Percentiles rank a stretch among this genome's conserved stretches.
These are phyloP conservation scores for Zygaena filipendulae DNA, from an alignment of 2,888 invertebrate genomes.

Conservation along the genomic window DNA sequence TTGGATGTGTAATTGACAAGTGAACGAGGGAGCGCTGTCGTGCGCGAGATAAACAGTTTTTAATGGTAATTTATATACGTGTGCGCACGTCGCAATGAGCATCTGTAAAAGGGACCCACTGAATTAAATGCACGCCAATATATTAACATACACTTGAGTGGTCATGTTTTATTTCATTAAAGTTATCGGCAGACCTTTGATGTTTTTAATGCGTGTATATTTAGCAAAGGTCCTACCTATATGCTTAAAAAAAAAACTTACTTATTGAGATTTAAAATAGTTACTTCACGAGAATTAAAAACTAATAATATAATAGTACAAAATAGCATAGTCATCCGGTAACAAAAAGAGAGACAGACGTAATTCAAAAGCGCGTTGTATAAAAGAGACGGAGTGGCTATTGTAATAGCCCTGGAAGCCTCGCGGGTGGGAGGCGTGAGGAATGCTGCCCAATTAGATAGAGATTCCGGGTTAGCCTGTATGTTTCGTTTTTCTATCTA, in stretches of 20 bases:
- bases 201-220: constrained; percentile 5
- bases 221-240: too few relatives aligned
- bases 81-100: constrained; percentile 16
- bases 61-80: constrained; percentile 47
- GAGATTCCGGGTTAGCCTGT: constrained; percentile 12
- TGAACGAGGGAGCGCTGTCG: constrained; percentile 41
- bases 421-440: constrained; percentile 15
- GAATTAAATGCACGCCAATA: constrained; percentile 25
- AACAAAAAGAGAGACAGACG: background rate
- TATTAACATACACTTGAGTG: too few relatives aligned
- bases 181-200: constrained; percentile 21
- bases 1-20: constrained; percentile 49
- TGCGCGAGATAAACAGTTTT: constrained; percentile 44
- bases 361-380: background rate
- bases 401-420: background rate
- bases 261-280: too few relatives aligned
- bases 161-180: too few relatives aligned
- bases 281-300: too few relatives aligned
- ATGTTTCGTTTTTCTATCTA: too few relatives aligned
- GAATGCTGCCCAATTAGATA: constrained; percentile 53
- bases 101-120: constrained; percentile 24
- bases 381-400: background rate
- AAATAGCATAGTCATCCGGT: constrained; percentile 11
- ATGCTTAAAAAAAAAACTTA: too few relatives aligned
- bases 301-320: too few relatives aligned